Base-by-base conservation (phyloP, 2,888 invertebrate species). In the Nemotelus nigrinus region DNA sequence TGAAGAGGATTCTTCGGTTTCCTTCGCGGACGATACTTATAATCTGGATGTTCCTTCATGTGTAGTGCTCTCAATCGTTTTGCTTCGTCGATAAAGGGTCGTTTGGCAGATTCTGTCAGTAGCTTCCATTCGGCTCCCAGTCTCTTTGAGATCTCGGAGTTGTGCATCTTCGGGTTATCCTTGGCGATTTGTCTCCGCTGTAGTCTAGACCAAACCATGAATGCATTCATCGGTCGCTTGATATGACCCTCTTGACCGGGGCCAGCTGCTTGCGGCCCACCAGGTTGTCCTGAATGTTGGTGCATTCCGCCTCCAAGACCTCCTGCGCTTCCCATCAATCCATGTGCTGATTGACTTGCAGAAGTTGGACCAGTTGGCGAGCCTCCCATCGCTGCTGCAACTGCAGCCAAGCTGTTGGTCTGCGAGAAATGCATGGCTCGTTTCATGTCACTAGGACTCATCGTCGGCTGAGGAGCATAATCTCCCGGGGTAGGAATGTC, bases 151-250 rank as follows among this genome's bases (percentile, higher is more conserved):
- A 98, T 97, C 86, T 95, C 94, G 0, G 94, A 94, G 83, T 95
- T 95, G 87, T 95, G 95, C 95, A 95, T 94, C 87, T 94, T 97
- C 82, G 97, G 97, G 85, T 97, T 97, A 83, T 97, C 96, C 87
- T 95, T 92, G 1, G 97, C 96, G 84, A 98, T 97, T 87, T 96
- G 96, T 76, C 96, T 91, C 25, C 97, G 89, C 86, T 97, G 96
- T 58, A 96, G 93, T 60, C 97, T 89, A 3, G 97, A 96, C 97
- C 97, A 97, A 8, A 87, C 97, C 97, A 98, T 98, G 88, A 98
- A 98, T 0, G 98, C 97, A 88, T 98, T 98, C 98, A 98, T 98
- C 2, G 98, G 98, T 41, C 98, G 89, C 87, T 98, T 98, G 84
- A 98, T 96, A 87, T 97, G 96, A 7, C 92, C 92, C 82, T 94